These are phyloP conservation scores for Nysson spinosus DNA, from an alignment of 2,888 invertebrate species.

Conservation along the genomic window DNA sequence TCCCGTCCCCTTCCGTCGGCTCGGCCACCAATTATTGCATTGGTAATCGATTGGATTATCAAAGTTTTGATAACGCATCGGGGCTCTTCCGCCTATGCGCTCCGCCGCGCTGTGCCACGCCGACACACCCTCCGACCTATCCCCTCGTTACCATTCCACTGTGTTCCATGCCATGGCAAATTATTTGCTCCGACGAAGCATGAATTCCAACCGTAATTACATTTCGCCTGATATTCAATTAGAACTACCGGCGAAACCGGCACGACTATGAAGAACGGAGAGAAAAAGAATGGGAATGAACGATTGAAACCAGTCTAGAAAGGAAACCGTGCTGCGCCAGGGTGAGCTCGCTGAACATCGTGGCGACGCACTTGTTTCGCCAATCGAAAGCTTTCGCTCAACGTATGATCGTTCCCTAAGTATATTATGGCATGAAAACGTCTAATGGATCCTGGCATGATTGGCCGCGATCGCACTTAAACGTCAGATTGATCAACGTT, in stretches of 20 bases:
- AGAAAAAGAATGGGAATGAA: conserved; percentile 43
- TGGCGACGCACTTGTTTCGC: not conserved
- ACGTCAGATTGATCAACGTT: too few relatives aligned
- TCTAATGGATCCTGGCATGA: too few relatives aligned
- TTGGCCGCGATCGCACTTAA: too few relatives aligned
- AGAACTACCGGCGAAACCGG: conserved; percentile 70
- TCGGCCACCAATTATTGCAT: conserved; percentile 66
- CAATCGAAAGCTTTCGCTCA: not conserved
- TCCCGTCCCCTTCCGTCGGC: conserved; percentile 43
- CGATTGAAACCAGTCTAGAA: conserved; percentile 51
- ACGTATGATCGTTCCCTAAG: too few relatives aligned
- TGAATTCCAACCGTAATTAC: conserved; percentile 77
- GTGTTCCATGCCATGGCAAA: conserved; percentile 70
- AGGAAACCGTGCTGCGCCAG: conserved; percentile 22
- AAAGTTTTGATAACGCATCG: conserved; percentile 69
- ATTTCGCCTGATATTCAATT: conserved; percentile 77
- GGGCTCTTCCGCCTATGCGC: conserved; percentile 56
- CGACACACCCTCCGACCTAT: conserved; percentile 50
- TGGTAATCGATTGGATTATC: conserved; percentile 70
- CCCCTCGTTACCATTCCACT: conserved; percentile 58
- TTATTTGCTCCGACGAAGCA: conserved; percentile 77
- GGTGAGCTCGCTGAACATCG: not conserved
- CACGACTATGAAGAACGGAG: conserved; percentile 56
- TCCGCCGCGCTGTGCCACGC: conserved; percentile 36
- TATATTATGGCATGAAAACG: too few relatives aligned